Evolutionary conservation across 92 coral and sea anemone species (phyloP).

Genomic region (Phenganax marumi): DNA sequence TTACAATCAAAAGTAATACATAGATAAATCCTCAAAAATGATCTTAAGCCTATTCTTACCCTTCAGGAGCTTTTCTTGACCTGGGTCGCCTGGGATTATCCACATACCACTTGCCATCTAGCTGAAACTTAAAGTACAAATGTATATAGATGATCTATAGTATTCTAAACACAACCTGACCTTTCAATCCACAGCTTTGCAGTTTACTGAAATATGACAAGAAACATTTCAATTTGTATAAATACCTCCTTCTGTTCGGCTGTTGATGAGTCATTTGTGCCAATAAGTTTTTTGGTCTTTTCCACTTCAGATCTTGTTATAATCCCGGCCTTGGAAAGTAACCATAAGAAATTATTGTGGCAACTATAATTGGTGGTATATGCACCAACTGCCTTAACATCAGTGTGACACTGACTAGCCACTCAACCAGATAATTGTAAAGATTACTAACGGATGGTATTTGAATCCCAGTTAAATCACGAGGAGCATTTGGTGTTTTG

Average conservation of each 20-base stretch:
- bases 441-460: slow-evolving; percentile 32
- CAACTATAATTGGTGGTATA: neutral
- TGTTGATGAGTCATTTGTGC: slow-evolving; percentile 21
- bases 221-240: neutral
- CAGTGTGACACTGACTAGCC: neutral
- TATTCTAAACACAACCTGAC: neutral
- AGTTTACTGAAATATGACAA: no score
- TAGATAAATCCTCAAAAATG: neutral
- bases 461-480: slow-evolving; percentile 41
- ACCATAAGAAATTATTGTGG: neutral
- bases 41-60: slow-evolving; percentile 41
- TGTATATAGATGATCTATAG: neutral
- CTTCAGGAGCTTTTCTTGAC: slow-evolving; percentile 79
- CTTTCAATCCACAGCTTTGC: neutral
- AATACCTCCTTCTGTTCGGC: neutral
- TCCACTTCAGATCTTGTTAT: slow-evolving; percentile 58
- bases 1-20: neutral
- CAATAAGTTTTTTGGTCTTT: slow-evolving; percentile 51
- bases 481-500: slow-evolving; percentile 79
- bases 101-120: slow-evolving; percentile 62
- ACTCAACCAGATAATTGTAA: slow-evolving; percentile 13
- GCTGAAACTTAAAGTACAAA: slow-evolving; percentile 48
- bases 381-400: neutral
- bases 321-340: slow-evolving; percentile 38
- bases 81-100: slow-evolving; percentile 60